Conservation (phyloP, 2,113 vertebrate species). For the Emydura subglobosa region DNA sequence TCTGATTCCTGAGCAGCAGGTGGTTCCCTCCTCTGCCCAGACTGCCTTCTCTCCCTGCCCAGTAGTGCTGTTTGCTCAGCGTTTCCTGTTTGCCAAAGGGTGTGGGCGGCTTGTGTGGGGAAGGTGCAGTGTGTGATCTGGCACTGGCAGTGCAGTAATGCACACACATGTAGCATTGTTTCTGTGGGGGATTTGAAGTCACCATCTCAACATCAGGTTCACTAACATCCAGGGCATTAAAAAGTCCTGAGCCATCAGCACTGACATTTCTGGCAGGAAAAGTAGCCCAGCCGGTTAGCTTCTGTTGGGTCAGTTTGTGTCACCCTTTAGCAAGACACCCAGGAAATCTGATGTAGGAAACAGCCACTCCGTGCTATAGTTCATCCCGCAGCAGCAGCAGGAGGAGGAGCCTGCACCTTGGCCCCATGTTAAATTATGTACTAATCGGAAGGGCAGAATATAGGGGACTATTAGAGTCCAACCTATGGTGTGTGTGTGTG, state of each 20-base stretch:
- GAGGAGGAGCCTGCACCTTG: neutral
- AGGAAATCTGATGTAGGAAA: neutral
- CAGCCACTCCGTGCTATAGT: fast-evolving
- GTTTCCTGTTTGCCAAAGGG: conserved; percentile 78
- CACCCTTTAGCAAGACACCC: neutral
- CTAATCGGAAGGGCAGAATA: fast-evolving
- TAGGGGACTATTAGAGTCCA: fast-evolving
- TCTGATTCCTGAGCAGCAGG: neutral
- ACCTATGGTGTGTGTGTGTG: neutral
- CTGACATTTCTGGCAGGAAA: conserved; percentile 41
- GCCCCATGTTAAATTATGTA: neutral
- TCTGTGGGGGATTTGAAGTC: neutral
- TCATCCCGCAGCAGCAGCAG: neutral
- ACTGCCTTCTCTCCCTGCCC: neutral
- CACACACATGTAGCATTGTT: conserved; percentile 4
- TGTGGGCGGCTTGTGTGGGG: neutral
- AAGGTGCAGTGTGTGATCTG: conserved; percentile 30
- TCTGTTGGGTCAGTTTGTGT: neutral
- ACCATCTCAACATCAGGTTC: neutral
- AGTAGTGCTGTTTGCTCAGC: conserved; percentile 44
- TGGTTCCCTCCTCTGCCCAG: neutral
- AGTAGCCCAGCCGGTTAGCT: conserved; percentile 40
- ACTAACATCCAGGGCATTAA: neutral
- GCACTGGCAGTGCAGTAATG: fast-evolving
- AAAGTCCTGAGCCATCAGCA: neutral